Base-by-base conservation (phyloP, 1,140 invertebrate genomes). In the Zaprionus vittiger region DNA sequence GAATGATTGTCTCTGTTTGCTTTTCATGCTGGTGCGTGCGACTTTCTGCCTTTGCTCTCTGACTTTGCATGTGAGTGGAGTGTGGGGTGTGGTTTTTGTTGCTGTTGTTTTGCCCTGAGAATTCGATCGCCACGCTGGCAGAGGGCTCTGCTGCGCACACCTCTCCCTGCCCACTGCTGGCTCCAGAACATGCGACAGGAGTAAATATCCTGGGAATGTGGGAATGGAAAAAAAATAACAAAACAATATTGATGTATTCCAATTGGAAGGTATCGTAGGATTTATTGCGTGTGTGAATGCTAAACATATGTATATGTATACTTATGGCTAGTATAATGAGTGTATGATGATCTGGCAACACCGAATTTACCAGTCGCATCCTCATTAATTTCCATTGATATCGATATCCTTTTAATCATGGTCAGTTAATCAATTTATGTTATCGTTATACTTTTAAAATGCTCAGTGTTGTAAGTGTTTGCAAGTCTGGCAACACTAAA, bases 21-120 rank as follows among this genome's bases (percentile, higher is more conserved):
- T n/a, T 65, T 69, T 75, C 68, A 89, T 87, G 84, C 84, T 75
- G 84, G 84, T 84, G 80, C 83, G 83, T 87, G 83, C 76, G 83
- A 87, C 78, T 89, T 83, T 83, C 57, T 72, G 57, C 22, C 60
- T 57, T 52, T 72, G 83, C 72, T n/a, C 76, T 79, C 60, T 85
- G 83, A 65, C 54, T 63, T 70, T 68, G 52, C 61, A 9, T 28
- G 41, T 54, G n/a, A 47, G 7, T n/a, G 15, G 2, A 47, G 28
- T 17, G 64, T 47, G 64, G 62, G 75, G 63, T 75, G 64, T 77
- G 64, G 62, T 69, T 68, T 47, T 66, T 63, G n/a, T 57, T 59
- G 62, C 63, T 67, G 37, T 66, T 63, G n/a, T 59, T 49, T 20
- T 77, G 69, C 61, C 63, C 66, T 69, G 73, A 59, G 64, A 74